Evolutionary conservation across 2,113 vertebrate genomes (phyloP).

Genomic region (Hirundichthys speculiger): DNA sequence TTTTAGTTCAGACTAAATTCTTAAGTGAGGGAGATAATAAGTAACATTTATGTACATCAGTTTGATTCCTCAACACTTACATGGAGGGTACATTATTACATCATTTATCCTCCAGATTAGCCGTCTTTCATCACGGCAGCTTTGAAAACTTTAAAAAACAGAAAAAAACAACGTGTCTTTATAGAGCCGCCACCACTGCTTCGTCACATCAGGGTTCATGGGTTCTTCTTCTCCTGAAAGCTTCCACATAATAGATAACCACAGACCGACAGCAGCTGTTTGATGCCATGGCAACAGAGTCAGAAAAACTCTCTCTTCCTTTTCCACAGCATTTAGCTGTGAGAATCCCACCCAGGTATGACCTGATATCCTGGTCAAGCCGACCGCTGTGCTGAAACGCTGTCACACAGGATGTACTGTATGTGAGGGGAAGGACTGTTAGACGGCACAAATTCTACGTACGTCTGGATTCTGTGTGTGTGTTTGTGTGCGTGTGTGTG

Average conservation of each 20-base stretch:
- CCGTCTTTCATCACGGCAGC: not conserved
- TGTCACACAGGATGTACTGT: conserved; percentile 63
- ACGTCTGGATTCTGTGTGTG: conserved; percentile 8
- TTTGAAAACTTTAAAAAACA: too few relatives aligned
- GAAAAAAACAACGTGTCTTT: too few relatives aligned
- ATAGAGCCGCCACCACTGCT: conserved; percentile 2
- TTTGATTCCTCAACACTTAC: too few relatives aligned
- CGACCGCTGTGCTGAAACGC: conserved; percentile 44
- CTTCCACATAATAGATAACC: conserved; percentile 23
- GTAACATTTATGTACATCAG: too few relatives aligned
- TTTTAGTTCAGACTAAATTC: too few relatives aligned
- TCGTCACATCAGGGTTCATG: conserved; percentile 25
- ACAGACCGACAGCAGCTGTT: conserved; percentile 37
- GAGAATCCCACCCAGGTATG: conserved; percentile 45
- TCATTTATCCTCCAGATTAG: too few relatives aligned
- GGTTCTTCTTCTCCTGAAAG: conserved; percentile 12
- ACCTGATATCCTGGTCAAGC: conserved; percentile 58
- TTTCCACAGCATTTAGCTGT: conserved; percentile 35
- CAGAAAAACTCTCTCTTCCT: conserved; percentile 49
- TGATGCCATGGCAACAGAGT: conserved; percentile 28
- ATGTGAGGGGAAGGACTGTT: conserved; percentile 46
- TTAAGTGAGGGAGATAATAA: not conserved
- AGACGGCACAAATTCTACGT: conserved; percentile 36
- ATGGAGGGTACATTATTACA: too few relatives aligned
- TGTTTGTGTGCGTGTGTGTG: conserved; percentile 3